phyloP scores from a whole-genome alignment of 1,140 invertebrate genomes.

The Musca domestica region DNA sequence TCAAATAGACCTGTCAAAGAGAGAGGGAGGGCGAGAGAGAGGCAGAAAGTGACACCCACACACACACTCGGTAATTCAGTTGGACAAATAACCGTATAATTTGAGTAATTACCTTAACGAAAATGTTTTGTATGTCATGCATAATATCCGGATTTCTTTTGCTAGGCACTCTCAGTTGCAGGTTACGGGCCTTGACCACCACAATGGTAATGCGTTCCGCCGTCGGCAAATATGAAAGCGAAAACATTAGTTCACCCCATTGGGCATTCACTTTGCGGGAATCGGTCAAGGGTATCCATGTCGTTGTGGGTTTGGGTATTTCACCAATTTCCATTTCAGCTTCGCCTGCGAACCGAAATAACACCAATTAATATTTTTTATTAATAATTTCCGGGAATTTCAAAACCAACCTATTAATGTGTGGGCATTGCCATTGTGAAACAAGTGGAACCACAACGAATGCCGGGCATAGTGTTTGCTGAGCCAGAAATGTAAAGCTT shows the following conservation, averaged over 20 bases:
- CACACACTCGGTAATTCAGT: background rate
- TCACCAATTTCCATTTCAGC: slow-evolving; percentile 58
- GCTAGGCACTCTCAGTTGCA: slow-evolving; percentile 57
- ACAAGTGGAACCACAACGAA: slow-evolving; percentile 53
- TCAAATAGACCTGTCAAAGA: slow-evolving; percentile 65
- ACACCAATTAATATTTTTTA: slow-evolving; percentile 4
- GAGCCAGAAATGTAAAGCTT: slow-evolving; percentile 71
- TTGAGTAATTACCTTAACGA: slow-evolving; percentile 48
- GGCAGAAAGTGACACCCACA: background rate
- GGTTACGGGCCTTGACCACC: slow-evolving; percentile 75
- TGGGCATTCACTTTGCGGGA: slow-evolving; percentile 61
- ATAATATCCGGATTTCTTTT: slow-evolving; percentile 51
- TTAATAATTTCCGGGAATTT: background rate
- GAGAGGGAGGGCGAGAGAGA: background rate
- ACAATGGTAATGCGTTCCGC: slow-evolving; percentile 79
- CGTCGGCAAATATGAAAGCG: slow-evolving; percentile 75
- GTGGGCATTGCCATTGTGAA: slow-evolving; percentile 50
- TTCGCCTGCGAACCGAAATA: slow-evolving; percentile 39
- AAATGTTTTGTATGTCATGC: slow-evolving; percentile 38
- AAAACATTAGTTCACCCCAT: slow-evolving; percentile 78
- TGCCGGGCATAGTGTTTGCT: slow-evolving; percentile 54
- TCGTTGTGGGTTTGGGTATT: slow-evolving; percentile 55
- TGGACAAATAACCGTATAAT: background rate
- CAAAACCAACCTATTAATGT: slow-evolving; percentile 41
- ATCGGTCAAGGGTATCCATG: slow-evolving; percentile 57